Evolutionary conservation across 2,888 invertebrate species (phyloP), one percentile per base, ranked within the genome.

Genomic region (Teleiodes luculella): DNA sequence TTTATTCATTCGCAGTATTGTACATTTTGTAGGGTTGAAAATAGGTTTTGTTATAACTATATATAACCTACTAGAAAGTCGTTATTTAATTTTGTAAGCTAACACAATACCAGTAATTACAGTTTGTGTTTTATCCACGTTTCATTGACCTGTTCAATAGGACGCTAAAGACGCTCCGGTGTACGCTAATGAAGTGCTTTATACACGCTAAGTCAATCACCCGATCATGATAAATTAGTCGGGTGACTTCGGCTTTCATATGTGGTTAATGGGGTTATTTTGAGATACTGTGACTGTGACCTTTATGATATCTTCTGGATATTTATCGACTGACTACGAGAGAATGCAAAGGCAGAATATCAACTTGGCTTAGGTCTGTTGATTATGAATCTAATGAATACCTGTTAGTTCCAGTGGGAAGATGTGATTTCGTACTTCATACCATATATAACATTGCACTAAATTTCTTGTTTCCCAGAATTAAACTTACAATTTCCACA

Each of bases 201-300:
- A 43, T 52, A 45, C 43, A 52, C 10, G 33, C 14, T 33, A 45
- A 52, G 33, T 52, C 52, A 52, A 20, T 52, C 52, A 52, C 45
- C 33, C 24, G 18, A 18, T 18, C 51, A 33, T 16, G 4, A 39
- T 28, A 24, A 16, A 28, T 14, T n/a, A 39, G 39, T 7, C 39
- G 28, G 50, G 39, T 30, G 28, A 50, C 50, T 18, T 11, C 10
- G 11, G 8, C 8, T 18, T 39, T 18, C 39, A 24, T 24, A 24
- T 20, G 18, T 10, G 39, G 18, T 18, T 41, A n/a, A 41, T 41
- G 24, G 3, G 24, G 24, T 41, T 41, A 41, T 20, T 41, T 41
- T 20, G 24, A 24, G 24, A 24, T 24, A 24, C 24, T 24, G 24
- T 24, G 24, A 24, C 24, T 24, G n/a, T n/a, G n/a, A n/a, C n/a